Conservation (phyloP, 2,888 invertebrate genomes). For the Anthoptus insignis region DNA sequence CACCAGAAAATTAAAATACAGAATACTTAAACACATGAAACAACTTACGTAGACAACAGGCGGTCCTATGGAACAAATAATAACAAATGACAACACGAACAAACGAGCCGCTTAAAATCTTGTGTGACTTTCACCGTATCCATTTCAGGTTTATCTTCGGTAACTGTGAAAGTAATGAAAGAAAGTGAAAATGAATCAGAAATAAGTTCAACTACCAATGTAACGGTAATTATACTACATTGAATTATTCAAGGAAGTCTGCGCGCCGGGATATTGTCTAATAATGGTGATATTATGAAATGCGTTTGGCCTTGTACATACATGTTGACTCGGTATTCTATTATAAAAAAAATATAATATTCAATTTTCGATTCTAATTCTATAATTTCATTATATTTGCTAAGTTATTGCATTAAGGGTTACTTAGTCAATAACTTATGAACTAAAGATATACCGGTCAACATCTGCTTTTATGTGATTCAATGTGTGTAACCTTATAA, state of each 20-base stretch:
- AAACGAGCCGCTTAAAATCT: background rate
- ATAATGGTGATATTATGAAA: constrained; percentile 2
- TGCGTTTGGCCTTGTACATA: constrained; percentile 3
- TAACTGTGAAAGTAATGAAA: constrained; percentile 68
- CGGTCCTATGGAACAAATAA: too few species aligned
- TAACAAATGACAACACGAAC: too few species aligned
- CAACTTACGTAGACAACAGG: too few species aligned
- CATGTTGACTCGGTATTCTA: background rate
- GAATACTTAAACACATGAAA: too few species aligned
- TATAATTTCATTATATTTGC: too few species aligned
- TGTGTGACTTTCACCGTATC: background rate
- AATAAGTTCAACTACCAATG: constrained; percentile 49
- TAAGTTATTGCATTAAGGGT: too few species aligned
- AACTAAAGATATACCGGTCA: background rate
- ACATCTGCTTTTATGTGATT: background rate
- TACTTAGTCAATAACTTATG: background rate
- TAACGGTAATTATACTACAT: constrained; percentile 42
- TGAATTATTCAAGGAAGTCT: background rate
- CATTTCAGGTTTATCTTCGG: constrained; percentile 39
- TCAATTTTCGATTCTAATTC: too few species aligned
- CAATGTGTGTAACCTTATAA: too few species aligned
- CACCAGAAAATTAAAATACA: too few species aligned
- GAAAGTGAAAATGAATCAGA: constrained; percentile 65
- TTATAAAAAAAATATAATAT: background rate
- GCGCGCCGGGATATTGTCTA: background rate